Evolutionary conservation across 2,888 invertebrate genomes (phyloP), one percentile per base, ranked within the genome.

Genomic region (Netelia melanura): DNA sequence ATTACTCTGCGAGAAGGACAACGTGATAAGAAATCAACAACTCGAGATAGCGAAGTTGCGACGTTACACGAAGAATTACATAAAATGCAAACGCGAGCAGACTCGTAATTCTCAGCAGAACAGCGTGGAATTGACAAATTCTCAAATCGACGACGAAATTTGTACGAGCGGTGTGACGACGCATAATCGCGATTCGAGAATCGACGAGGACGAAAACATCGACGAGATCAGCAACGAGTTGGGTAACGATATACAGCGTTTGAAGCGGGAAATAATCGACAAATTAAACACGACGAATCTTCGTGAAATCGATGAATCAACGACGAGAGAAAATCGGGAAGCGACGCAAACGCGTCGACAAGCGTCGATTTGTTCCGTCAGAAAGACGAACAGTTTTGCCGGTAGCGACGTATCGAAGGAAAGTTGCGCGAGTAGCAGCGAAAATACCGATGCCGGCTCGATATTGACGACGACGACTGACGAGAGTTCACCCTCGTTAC

Each of bases 1-100:
- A 79, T 95, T 96, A 71, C 94, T 97, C 21, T 95, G 95, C 84
- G 96, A 97, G 91, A 96, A 97, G 91, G 97, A 97, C 91, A 95
- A 95, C 90, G 95, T 97, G 67, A 97, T 97, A 84, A 95, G 95
- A 90, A 95, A 95, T 80, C 97, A 97, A 91, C 96, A 96, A 89
- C 95, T 95, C 86, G 96, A 97, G 93, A 96, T 97, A 85, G 94
- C 95, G 10, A 96, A 95, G 92, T 94, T 97, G 43, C 95, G 96
- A 89, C 89, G 93, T 58, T 92, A 92, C 84, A 93, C 92, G 75
- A 93, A 95, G 70, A 95, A 95, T 38, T 96, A 95, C 85, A 95
- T 96, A 68, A 95, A 95, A 92, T 95, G 95, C 82, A 95, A 95
- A 90, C 95, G 95, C 89, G 95, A 94, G 62, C 90, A 91, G 81